Evolutionary conservation across 2,888 invertebrate genomes (phyloP).

Genomic region (Neuroscelio doddi): DNA sequence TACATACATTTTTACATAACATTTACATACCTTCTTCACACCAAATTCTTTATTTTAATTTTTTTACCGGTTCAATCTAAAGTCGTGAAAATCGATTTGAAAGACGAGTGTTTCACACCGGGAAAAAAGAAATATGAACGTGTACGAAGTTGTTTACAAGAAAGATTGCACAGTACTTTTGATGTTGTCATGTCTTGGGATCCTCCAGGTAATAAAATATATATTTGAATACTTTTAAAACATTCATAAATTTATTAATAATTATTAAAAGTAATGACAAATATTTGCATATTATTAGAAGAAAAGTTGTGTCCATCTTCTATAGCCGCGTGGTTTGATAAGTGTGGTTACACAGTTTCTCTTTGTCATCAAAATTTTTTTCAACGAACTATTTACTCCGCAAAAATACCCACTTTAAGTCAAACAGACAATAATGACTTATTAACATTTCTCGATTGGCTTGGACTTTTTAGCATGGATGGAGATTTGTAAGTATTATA

Average conservation of each 20-base stretch:
- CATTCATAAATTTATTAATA: no score
- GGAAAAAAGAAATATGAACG: conserved; percentile 73
- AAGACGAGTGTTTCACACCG: conserved; percentile 70
- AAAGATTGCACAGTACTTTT: conserved; percentile 68
- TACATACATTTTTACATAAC: conserved; percentile 5
- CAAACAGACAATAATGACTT: conserved; percentile 53
- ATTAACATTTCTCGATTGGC: conserved; percentile 74
- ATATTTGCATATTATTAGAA: no score
- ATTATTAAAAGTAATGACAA: no score
- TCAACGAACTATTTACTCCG: conserved; percentile 64
- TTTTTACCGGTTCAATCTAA: conserved; percentile 53
- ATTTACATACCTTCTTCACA: neutral
- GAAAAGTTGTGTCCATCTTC: conserved; percentile 76
- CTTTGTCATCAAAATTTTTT: conserved; percentile 70
- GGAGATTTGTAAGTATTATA: conserved; percentile 67
- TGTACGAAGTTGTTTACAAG: conserved; percentile 66
- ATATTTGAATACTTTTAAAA: no score
- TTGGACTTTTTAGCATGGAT: conserved; percentile 73
- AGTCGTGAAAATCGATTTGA: conserved; percentile 75
- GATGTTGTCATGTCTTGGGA: conserved; percentile 74
- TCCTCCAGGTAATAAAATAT: conserved; percentile 73
- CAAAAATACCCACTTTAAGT: conserved; percentile 70
- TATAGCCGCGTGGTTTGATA: conserved; percentile 75
- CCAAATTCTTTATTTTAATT: conserved; percentile 41
- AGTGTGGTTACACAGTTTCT: conserved; percentile 71